A percentile compares a stretch with the other conserved stretches of the same genome.
phyloP scores from a whole-genome alignment of 2,888 invertebrate genomes.

The Euzetes globulus region DNA sequence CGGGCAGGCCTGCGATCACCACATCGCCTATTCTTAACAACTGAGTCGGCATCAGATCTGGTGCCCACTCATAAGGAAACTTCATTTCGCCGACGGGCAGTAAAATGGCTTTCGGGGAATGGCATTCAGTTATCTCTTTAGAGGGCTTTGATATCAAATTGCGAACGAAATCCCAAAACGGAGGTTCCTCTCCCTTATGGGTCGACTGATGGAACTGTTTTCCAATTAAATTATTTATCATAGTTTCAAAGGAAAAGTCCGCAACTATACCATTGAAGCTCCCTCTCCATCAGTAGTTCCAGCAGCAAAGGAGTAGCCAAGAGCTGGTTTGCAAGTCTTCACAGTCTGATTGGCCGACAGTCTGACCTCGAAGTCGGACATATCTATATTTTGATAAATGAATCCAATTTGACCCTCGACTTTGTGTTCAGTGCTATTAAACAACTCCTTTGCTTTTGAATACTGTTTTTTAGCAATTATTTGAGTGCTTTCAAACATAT shows the following conservation, averaged over 20 bases:
- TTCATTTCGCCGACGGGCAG: slow-evolving; percentile 68
- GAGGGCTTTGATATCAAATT: slow-evolving; percentile 60
- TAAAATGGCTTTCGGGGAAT: slow-evolving; percentile 78
- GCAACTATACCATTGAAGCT: slow-evolving; percentile 46
- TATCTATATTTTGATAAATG: slow-evolving; percentile 74
- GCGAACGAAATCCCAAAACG: slow-evolving; percentile 71
- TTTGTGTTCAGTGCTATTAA: slow-evolving; percentile 45
- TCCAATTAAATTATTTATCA: too few relatives aligned
- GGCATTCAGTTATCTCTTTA: slow-evolving; percentile 65
- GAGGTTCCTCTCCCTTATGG: slow-evolving; percentile 43
- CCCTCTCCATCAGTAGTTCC: slow-evolving; percentile 86
- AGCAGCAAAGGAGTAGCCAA: slow-evolving; percentile 87
- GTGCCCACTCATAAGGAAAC: slow-evolving; percentile 79
- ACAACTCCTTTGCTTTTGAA: slow-evolving; percentile 62
- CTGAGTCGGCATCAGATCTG: slow-evolving; percentile 71
- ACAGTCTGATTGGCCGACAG: slow-evolving; percentile 47
- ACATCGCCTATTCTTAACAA: slow-evolving; percentile 65
- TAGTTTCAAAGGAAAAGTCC: not conserved
- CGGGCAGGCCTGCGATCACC: slow-evolving; percentile 64
- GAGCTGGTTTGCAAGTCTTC: slow-evolving; percentile 72
- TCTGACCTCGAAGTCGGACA: slow-evolving; percentile 58
- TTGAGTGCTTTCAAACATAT: slow-evolving; percentile 85
- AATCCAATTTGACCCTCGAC: slow-evolving; percentile 64
- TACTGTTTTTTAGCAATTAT: slow-evolving; percentile 75
- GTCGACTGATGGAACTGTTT: slow-evolving; percentile 32